These are phyloP conservation scores for Hydroisotoma schaefferi DNA, from an alignment of 2,888 invertebrate species.

Conservation along the genomic window DNA sequence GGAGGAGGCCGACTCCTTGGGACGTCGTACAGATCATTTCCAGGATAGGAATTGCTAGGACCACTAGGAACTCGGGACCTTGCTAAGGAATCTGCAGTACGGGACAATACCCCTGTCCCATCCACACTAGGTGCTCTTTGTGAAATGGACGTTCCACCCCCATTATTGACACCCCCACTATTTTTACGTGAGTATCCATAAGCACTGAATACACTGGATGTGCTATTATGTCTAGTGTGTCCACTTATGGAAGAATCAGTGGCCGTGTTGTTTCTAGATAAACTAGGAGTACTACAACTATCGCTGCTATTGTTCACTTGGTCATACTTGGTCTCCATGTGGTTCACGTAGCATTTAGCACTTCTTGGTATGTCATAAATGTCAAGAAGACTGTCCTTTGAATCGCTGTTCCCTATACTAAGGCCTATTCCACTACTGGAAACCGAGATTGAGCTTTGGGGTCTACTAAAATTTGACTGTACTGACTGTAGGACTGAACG, in stretches of 20 bases:
- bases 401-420: constrained; percentile 39
- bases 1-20: constrained; percentile 24
- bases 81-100: too few species aligned
- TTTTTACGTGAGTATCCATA: constrained; percentile 28
- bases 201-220: constrained; percentile 32
- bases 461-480: constrained; percentile 25
- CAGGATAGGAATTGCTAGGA: not conserved
- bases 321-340: constrained; percentile 43
- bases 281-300: constrained; percentile 13
- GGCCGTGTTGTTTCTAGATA: not conserved
- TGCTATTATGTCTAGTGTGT: constrained; percentile 23
- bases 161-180: constrained; percentile 13
- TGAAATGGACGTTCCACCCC: too few species aligned
- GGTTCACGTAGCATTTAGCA: constrained; percentile 36
- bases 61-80: too few species aligned
- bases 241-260: not conserved
- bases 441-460: constrained; percentile 38
- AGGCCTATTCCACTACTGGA: constrained; percentile 38
- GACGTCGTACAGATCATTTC: constrained; percentile 32
- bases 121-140: too few species aligned
- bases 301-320: constrained; percentile 21
- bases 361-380: constrained; percentile 40
- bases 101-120: constrained; percentile 6
- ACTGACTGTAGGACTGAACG: constrained; percentile 12
- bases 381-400: constrained; percentile 39